These are phyloP conservation scores for Embiotoca jacksoni DNA, from an alignment of 2,113 vertebrate genomes.

Conservation along the genomic window DNA sequence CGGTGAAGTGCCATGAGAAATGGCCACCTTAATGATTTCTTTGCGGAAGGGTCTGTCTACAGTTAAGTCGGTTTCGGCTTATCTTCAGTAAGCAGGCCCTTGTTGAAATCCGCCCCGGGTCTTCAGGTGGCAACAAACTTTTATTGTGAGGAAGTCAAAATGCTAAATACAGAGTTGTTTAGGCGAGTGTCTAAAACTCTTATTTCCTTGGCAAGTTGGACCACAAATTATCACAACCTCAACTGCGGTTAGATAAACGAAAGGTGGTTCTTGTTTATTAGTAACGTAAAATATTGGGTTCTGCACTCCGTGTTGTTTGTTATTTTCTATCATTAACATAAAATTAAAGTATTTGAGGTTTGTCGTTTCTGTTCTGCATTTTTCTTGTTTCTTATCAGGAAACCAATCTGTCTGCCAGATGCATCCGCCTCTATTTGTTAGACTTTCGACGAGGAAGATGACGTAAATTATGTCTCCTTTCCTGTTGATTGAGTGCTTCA, in stretches of 20 bases:
- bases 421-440: not conserved
- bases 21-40: constrained; percentile 75
- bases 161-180: constrained; percentile 10
- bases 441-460: not conserved
- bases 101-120: constrained; percentile 50
- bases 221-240: not conserved
- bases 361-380: not conserved
- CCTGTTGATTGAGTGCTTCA: not conserved
- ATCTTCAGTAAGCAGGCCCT: constrained; percentile 73
- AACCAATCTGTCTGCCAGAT: not conserved
- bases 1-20: constrained; percentile 71
- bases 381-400: not conserved
- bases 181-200: not conserved
- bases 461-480: no score
- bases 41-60: constrained; percentile 60
- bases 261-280: not conserved
- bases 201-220: not conserved
- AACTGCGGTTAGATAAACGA: not conserved
- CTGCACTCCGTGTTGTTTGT: no score
- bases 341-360: no score
- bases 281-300: not conserved
- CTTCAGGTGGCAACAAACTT: constrained; percentile 60
- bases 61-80: constrained; percentile 58
- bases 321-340: no score
- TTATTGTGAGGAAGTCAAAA: constrained; percentile 41